Base-by-base conservation (phyloP, 37 sponge, comb jelly and placozoan genomes). In the Spongia lamella region DNA sequence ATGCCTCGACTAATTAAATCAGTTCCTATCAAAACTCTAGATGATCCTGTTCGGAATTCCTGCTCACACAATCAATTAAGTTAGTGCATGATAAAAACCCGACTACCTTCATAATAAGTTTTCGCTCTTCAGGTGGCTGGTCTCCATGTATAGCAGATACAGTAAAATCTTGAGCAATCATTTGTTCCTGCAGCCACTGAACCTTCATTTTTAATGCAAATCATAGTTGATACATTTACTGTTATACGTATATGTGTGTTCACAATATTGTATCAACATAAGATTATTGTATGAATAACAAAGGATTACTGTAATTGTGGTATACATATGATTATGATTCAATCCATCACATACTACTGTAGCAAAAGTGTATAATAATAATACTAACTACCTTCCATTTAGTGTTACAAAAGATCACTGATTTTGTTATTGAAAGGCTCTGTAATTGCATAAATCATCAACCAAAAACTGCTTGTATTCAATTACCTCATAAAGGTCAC, bases 331-430 rank as follows among this genome's bases (percentile, higher is more conserved):
- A n/a, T n/a, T n/a, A n/a, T n/a, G n/a, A n/a, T n/a, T n/a, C n/a
- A n/a, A n/a, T n/a, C n/a, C n/a, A n/a, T n/a, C n/a, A n/a, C n/a
- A n/a, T n/a, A n/a, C n/a, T n/a, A n/a, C n/a, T n/a, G n/a, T n/a
- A n/a, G n/a, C n/a, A n/a, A n/a, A n/a, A n/a, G n/a, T n/a, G n/a
- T n/a, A n/a, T n/a, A n/a, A n/a, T n/a, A n/a, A n/a, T n/a, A n/a
- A n/a, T n/a, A n/a, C n/a, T n/a, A n/a, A 25, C 19, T 43, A 72
- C 73, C 51, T 53, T 72, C 2, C 31, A 7, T 32, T 47, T 53
- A 2, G 73, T 55, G 58, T 72, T 72, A 32, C 73, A 72, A 30
- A 72, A 72, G n/a, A 72, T 72, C 32, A 72, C 53, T 4, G 73
- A 72, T 24, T 72, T 53, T 3, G 43, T 9, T 29, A 72, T 52